Base-by-base conservation (phyloP, 2,797 vertebrate genomes). In the Carapus acus region DNA sequence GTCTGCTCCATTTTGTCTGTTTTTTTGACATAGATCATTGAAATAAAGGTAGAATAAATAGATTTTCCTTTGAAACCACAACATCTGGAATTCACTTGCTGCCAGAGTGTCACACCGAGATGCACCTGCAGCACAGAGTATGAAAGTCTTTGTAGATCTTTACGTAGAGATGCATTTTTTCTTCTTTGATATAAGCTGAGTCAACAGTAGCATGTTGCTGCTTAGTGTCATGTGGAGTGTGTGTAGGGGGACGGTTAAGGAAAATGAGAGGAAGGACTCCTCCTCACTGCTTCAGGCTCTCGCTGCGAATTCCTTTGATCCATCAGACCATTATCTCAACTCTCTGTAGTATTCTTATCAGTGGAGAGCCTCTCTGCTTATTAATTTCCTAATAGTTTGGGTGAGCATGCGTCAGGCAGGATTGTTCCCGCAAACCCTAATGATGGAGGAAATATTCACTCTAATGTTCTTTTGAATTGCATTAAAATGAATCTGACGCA, bases 1-100 rank as follows among this genome's bases (percentile, higher is more conserved):
- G 78, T 83, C 82, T 83, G 58, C 66, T 76, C 55, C 16, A 49
- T 72, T 74, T 67, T 65, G 54, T 77, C 59, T 83, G 70, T 85
- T 86, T 87, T 69, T 78, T 83, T 79, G 33, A 54, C 69, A 31
- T 54, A 23, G 61, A 47, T 46, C 49, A 78, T 83, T 72, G 52
- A 62, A 58, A 47, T 62, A 54, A 53, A 27, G 24, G 4, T 27
- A 4, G 24, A 5, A n/a, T n/a, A n/a, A 27, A 27, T 27, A 5
- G 24, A 27, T 27, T 27, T 27, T 27, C 24, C 24, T 5, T 27
- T 27, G 5, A 4, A 27, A 27, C 5, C 24, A 27, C 24, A 27
- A 27, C 24, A 27, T 4, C 24, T 12, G 27, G 18, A n/a, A n/a
- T n/a, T n/a, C n/a, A n/a, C n/a, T n/a, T n/a, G n/a, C 17, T 19